Evolutionary conservation across 1,140 invertebrate species (phyloP).

Genomic region (Ceratosolen fusciceps): DNA sequence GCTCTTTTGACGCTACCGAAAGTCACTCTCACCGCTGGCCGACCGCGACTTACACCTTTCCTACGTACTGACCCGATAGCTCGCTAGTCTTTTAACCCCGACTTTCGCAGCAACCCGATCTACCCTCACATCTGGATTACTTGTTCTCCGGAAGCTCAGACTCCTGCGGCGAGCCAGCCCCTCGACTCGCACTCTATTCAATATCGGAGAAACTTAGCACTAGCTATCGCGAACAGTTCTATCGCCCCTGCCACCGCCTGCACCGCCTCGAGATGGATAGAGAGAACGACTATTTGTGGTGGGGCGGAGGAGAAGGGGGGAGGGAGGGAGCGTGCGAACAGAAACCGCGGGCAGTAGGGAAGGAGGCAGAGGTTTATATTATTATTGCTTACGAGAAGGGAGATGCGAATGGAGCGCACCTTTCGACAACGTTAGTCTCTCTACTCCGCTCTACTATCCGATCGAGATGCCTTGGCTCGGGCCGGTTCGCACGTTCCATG

Average conservation of each 20-base stretch:
- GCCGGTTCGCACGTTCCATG: constrained; percentile 1
- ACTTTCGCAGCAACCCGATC: background rate
- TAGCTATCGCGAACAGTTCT: no score
- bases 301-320: background rate
- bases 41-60: background rate
- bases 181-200: background rate
- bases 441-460: background rate
- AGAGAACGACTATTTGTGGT: no score
- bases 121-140: constrained; percentile 4
- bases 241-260: background rate
- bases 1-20: background rate
- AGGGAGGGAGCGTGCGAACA: background rate
- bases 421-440: background rate
- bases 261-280: no score
- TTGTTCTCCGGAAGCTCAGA: background rate
- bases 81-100: background rate
- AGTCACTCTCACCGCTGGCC: background rate
- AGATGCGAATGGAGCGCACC: background rate
- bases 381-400: background rate
- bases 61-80: background rate
- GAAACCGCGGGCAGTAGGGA: no score
- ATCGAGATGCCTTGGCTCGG: background rate
- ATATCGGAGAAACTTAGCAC: background rate
- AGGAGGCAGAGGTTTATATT: no score
- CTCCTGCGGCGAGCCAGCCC: background rate